Evolutionary conservation across 2,113 vertebrate species (phyloP), one percentile per base, ranked within the genome.

Genomic region (Thunnus maccoyii): DNA sequence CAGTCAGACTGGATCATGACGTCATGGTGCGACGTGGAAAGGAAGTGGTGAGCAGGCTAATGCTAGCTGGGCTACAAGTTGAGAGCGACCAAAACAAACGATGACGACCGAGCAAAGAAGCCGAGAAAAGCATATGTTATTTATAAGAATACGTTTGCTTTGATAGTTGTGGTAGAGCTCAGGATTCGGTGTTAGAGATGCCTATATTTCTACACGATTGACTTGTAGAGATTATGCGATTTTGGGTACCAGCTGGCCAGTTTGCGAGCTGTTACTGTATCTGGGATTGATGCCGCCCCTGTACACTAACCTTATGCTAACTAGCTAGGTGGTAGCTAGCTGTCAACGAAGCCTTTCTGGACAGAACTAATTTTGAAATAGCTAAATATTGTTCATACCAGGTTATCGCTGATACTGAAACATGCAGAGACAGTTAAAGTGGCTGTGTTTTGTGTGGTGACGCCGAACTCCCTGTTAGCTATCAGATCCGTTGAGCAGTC

Each of bases 11-110:
- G 57, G 69, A 70, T 73, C 15, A 10, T 88, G 86, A 90, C 78
- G 89, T 89, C 69, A 91, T 48, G 20, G 6, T 86, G 90, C 92
- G 93, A 95, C 95, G 95, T 95, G 94, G 92, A 95, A 55, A 83
- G 94, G 94, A 95, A 95, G 91, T 89, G 46, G 67, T n/a, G 20
- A 66, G 36, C 52, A 80, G 30, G 86, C 91, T 94, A 88, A 85
- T 20, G 78, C 86, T 88, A 84, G 44, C 27, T 14, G 41, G 16
- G 68, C 81, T 78, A 57, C 81, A 84, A 74, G 87, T 77, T 70
- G 76, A 86, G 73, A 83, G 46, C 84, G 82, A 93, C 85, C 92
- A 93, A 93, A 94, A 95, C 93, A 95, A 92, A 92, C 72, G 77
- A 88, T 84, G 81, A 63, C 55, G 48, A 32, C 62, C 16, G 75